Evolutionary conservation across 2,888 invertebrate species (phyloP).

Genomic region (Dicycla oo): DNA sequence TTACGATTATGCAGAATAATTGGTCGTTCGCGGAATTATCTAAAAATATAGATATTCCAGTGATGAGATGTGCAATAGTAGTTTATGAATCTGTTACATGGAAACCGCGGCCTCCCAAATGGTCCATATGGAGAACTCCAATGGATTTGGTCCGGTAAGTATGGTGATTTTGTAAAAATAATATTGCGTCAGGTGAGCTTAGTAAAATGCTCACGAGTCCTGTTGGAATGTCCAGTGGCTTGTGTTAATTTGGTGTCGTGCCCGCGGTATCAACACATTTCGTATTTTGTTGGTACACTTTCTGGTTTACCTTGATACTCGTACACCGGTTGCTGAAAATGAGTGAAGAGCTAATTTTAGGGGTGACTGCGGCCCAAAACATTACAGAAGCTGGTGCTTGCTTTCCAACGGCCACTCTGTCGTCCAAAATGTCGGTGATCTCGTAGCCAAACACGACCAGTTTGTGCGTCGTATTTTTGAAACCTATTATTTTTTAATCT

Average conservation of each 20-base stretch:
- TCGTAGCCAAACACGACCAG: background rate
- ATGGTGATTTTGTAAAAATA: background rate
- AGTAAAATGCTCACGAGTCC: background rate
- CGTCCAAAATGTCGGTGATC: background rate
- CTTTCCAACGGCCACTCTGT: background rate
- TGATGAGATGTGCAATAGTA: background rate
- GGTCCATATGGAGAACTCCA: background rate
- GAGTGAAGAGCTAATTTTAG: background rate
- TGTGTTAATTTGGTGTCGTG: conserved; percentile 2
- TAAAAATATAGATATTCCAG: background rate
- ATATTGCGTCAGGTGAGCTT: background rate
- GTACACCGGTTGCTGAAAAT: background rate
- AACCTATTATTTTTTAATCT: background rate
- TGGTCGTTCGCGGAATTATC: background rate
- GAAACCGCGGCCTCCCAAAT: conserved; percentile 4
- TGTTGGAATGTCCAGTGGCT: background rate
- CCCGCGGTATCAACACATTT: background rate
- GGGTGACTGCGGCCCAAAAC: background rate
- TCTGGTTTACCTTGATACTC: background rate
- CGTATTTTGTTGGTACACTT: background rate
- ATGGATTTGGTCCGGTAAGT: conserved; percentile 1
- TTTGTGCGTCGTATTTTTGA: background rate
- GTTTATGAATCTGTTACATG: background rate
- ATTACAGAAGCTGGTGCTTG: background rate
- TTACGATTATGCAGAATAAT: background rate